phyloP scores from a whole-genome alignment of 2,888 invertebrate genomes.

The Blomia tropicalis region DNA sequence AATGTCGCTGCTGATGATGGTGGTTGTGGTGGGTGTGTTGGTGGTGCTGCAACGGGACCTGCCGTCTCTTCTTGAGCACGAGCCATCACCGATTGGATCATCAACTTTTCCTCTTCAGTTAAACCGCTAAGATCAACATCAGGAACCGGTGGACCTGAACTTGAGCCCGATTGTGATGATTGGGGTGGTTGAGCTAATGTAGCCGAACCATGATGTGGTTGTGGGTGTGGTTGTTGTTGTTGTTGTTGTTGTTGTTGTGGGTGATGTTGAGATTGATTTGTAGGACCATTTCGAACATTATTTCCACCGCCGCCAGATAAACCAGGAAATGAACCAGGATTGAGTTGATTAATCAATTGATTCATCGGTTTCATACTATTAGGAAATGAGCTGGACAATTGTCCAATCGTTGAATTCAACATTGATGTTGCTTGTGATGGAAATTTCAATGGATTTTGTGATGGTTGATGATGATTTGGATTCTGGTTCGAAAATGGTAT shows the following conservation, averaged over 20 bases:
- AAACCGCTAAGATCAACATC: constrained; percentile 45
- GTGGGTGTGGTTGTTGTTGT: not conserved
- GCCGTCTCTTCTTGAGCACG: constrained; percentile 40
- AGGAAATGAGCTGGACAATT: constrained; percentile 18
- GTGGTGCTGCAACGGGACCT: constrained; percentile 10
- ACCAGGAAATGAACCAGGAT: constrained; percentile 10
- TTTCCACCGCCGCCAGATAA: not conserved
- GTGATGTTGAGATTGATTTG: not conserved
- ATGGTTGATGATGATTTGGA: not conserved
- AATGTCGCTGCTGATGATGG: not conserved
- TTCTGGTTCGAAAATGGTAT: not conserved
- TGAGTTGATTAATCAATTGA: constrained; percentile 8
- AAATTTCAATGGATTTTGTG: not conserved
- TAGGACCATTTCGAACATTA: too few relatives aligned
- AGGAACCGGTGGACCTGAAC: constrained; percentile 31
- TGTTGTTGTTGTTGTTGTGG: constrained; percentile 6
- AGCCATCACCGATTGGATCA: constrained; percentile 48
- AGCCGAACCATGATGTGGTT: not conserved
- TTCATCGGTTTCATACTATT: not conserved
- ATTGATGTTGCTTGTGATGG: not conserved
- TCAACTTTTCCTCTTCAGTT: constrained; percentile 45
- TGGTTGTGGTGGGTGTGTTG: constrained; percentile 6
- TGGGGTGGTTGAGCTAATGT: not conserved
- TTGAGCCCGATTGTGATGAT: constrained; percentile 31
- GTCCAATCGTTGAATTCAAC: constrained; percentile 13